Percentiles rank a stretch among this genome's conserved stretches.
These are phyloP conservation scores for Pyrochroa serraticornis DNA, from an alignment of 2,888 invertebrate genomes.

Conservation along the genomic window DNA sequence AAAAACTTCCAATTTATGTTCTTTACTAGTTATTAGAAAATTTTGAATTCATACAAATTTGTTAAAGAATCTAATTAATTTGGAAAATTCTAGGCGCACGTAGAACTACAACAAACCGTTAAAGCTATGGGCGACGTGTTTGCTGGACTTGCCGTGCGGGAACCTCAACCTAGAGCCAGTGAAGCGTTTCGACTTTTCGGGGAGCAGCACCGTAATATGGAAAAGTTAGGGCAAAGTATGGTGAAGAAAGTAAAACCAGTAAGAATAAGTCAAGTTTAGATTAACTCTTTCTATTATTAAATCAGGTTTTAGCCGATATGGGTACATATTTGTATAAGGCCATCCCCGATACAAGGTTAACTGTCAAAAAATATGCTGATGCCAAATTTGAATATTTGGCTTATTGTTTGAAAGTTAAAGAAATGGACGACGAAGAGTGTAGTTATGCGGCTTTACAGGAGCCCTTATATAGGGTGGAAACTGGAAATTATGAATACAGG, in stretches of 20 bases:
- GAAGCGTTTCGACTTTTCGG: conserved; percentile 95
- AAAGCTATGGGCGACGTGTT: conserved; percentile 94
- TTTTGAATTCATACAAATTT: neutral
- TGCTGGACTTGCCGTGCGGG: conserved; percentile 91
- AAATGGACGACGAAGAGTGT: conserved; percentile 99
- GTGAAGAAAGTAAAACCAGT: conserved; percentile 91
- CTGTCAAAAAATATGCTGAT: conserved; percentile 97
- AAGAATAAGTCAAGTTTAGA: conserved; percentile 40
- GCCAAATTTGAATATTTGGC: conserved; percentile 99
- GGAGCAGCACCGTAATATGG: conserved; percentile 90
- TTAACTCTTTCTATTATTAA: conserved; percentile 30
- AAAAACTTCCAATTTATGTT: no score
- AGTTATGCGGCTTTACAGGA: conserved; percentile 92
- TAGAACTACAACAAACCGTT: conserved; percentile 88
- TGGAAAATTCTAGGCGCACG: conserved; percentile 68
- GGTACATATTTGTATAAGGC: conserved; percentile 97
- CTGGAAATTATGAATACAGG: conserved; percentile 99
- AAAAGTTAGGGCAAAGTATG: conserved; percentile 88
- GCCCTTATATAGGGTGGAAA: conserved; percentile 96
- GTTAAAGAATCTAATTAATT: conserved; percentile 3
- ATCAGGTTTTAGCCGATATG: conserved; percentile 87
- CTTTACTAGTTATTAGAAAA: no score
- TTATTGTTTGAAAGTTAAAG: conserved; percentile 98
- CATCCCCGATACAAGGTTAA: conserved; percentile 96
- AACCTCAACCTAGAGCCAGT: conserved; percentile 93